Conservation (phyloP, 2,113 vertebrate species). For the Neotoma lepida region DNA sequence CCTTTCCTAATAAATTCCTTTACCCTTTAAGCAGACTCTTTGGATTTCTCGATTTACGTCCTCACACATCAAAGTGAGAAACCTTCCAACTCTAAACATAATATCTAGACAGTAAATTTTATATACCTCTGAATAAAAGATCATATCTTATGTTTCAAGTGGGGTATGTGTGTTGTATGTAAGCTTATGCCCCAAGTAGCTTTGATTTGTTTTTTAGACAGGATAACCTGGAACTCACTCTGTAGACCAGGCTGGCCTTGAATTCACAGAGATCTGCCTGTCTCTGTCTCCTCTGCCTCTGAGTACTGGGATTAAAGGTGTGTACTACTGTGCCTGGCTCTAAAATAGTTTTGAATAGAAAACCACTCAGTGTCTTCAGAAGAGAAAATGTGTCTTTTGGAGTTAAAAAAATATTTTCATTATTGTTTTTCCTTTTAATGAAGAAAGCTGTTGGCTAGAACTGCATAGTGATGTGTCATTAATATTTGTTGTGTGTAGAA, state of each 20-base stretch:
- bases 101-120: background rate
- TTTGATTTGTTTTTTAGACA: background rate
- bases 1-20: no score
- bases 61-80: background rate
- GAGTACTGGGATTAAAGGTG: no score
- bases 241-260: no score
- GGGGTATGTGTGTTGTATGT: background rate
- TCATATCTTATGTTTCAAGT: background rate
- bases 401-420: background rate
- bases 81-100: background rate
- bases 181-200: background rate
- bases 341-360: background rate
- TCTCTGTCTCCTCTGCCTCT: no score
- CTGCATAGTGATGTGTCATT: background rate
- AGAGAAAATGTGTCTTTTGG: background rate
- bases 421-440: background rate
- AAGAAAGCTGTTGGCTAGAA: background rate
- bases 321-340: no score
- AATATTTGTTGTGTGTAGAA: background rate
- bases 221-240: no score
- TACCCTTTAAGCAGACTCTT: no score
- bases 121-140: background rate
- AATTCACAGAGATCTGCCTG: no score
- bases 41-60: no score
- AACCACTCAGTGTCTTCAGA: background rate